These are phyloP conservation scores for Saccostrea glomerata DNA, from an alignment of 1,140 invertebrate species.

Conservation along the genomic window DNA sequence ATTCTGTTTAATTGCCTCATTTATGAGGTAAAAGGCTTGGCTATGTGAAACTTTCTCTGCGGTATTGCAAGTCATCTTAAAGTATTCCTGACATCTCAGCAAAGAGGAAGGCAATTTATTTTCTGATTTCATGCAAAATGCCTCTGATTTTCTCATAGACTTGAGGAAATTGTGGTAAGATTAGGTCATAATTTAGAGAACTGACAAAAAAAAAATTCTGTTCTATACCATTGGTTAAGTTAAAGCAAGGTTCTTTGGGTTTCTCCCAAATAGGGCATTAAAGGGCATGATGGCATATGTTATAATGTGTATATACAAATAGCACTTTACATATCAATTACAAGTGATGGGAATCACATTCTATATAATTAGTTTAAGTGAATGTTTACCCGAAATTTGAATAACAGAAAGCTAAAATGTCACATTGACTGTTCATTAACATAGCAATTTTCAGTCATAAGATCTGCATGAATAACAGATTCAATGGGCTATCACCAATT, in stretches of 20 bases:
- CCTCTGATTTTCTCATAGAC: background rate
- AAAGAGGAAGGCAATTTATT: background rate
- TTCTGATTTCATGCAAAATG: conserved; percentile 25
- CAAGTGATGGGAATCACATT: too few relatives aligned
- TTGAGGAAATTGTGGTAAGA: background rate
- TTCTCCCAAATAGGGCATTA: background rate
- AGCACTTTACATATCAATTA: too few relatives aligned
- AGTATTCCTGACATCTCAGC: background rate
- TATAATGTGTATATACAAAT: too few relatives aligned
- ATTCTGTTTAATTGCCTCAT: conserved; percentile 6
- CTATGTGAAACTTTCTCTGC: background rate
- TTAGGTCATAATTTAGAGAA: conserved; percentile 28
- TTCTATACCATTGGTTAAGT: background rate
- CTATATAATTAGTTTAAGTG: too few relatives aligned
- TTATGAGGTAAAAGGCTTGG: conserved; percentile 1
- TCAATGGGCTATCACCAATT: too few relatives aligned
- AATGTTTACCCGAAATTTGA: too few relatives aligned
- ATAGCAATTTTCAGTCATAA: too few relatives aligned
- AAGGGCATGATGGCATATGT: background rate
- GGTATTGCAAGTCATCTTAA: background rate
- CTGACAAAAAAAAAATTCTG: background rate
- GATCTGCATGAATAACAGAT: too few relatives aligned
- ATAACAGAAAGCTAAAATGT: too few relatives aligned
- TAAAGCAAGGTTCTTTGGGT: background rate
- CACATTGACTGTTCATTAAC: too few relatives aligned